Percentiles rank a stretch among this genome's conserved stretches.
These are phyloP conservation scores for Plectropomus leopardus DNA, from an alignment of 2,113 vertebrate species.

Conservation along the genomic window DNA sequence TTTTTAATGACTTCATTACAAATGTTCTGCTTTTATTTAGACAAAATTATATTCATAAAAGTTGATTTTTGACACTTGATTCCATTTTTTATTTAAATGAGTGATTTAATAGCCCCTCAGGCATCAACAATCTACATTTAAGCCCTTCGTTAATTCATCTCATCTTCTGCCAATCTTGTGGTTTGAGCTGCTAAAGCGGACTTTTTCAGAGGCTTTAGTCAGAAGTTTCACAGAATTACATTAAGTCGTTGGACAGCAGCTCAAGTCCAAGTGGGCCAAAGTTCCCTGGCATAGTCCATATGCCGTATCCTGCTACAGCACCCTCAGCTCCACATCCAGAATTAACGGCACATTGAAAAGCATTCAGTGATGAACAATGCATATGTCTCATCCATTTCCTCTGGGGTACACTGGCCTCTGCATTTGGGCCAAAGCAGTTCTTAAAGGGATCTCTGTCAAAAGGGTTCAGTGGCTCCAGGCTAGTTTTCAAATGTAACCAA, in stretches of 20 bases:
- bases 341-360: slow-evolving; percentile 38
- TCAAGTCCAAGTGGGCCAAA: slow-evolving; percentile 26
- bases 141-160: slow-evolving; percentile 24
- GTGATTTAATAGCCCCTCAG: slow-evolving; percentile 23
- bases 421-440: slow-evolving; percentile 35
- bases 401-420: slow-evolving; percentile 32
- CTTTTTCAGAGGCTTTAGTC: neutral
- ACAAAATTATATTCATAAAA: neutral
- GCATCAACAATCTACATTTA: slow-evolving; percentile 31
- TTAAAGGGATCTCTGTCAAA: slow-evolving; percentile 61
- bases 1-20: neutral
- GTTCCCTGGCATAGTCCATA: slow-evolving; percentile 22
- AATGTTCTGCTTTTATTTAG: slow-evolving; percentile 13
- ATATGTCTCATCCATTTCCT: slow-evolving; percentile 62
- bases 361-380: slow-evolving; percentile 65
- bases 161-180: slow-evolving; percentile 21
- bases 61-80: slow-evolving; percentile 4
- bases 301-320: neutral
- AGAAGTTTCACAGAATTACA: slow-evolving; percentile 7
- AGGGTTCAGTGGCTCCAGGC: slow-evolving; percentile 41
- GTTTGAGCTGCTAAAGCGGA: too few species aligned
- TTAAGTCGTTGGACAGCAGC: slow-evolving; percentile 17
- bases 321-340: slow-evolving; percentile 12
- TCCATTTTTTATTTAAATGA: neutral
- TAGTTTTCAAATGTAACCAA: slow-evolving; percentile 61